Base-by-base conservation (phyloP, 2,113 vertebrate species). In the Carettochelys insculpta region DNA sequence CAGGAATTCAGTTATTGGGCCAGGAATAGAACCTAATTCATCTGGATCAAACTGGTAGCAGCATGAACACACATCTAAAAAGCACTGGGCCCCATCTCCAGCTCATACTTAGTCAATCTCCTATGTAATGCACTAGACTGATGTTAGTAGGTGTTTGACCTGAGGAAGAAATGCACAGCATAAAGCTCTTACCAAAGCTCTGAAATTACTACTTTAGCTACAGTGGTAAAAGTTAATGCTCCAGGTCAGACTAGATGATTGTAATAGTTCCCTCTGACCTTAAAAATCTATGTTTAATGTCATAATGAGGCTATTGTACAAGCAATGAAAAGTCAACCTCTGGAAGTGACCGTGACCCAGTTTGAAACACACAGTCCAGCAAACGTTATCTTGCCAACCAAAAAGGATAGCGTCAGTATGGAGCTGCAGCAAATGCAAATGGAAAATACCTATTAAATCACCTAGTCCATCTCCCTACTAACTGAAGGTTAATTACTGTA, bases 401-500 rank as follows among this genome's bases (percentile, higher is more conserved):
- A 8, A 41, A 86, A 83, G 81, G 5, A 22, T 86, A 68, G 56
- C 79, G 45, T 80, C 25, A 82, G 25, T 68, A 78, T 10, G 11
- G 90, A 92, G 73, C 2, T 84, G 25, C 10, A 50, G 22, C 91
- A 53, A 29, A 48, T 52, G 52, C 27, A 51, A 52, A 19, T 27
- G 41, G 71, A 54, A 81, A 86, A 82, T 85, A 80, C 56, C 77
- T 65, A 22, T 45, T 82, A 8, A 38, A 29, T 22, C 82, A 6
- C 52, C 41, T 52, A 50, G 54, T 82, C 92, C 80, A 65, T 45
- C 58, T 88, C 88, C 41, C 83, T 90, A 22, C 92, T 87, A 80
- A 88, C 78, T 48, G 31, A 20, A 90, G 90, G 81, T 92, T 95
- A 91, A 52, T 88, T 94, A 83, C 11, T 90, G 11, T 38, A 77